Evolutionary conservation across 2,797 vertebrate species (phyloP).

Genomic region (Danio kyathit): DNA sequence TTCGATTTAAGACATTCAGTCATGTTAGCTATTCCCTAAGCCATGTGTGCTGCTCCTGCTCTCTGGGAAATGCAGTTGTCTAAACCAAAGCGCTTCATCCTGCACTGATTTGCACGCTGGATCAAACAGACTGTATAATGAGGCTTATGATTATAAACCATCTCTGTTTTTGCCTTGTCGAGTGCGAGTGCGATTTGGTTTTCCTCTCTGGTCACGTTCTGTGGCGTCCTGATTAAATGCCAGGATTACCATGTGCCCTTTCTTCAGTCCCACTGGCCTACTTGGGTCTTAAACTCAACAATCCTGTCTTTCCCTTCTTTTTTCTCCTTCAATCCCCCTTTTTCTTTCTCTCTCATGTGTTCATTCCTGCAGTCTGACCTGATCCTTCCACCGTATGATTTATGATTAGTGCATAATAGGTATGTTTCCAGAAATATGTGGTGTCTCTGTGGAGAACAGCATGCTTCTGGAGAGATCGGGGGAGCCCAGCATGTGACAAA

Average conservation of each 20-base stretch:
- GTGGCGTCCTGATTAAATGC: constrained; percentile 76
- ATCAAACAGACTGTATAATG: constrained; percentile 60
- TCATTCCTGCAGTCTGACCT: constrained; percentile 31
- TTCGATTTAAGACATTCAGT: not conserved
- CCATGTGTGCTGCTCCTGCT: constrained; percentile 28
- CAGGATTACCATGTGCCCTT: constrained; percentile 83
- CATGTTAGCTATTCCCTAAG: not conserved
- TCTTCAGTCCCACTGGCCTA: constrained; percentile 63
- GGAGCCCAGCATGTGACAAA: constrained; percentile 9
- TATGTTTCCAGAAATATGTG: constrained; percentile 63
- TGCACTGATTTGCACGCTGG: constrained; percentile 42
- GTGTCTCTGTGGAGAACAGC: constrained; percentile 44
- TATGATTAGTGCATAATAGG: constrained; percentile 60
- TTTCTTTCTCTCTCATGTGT: constrained; percentile 21
- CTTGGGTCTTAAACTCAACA: constrained; percentile 56
- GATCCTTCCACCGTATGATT: constrained; percentile 49
- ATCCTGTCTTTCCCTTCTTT: constrained; percentile 47
- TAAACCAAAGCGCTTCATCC: constrained; percentile 44
- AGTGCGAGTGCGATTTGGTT: constrained; percentile 42
- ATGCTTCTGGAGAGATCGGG: constrained; percentile 43
- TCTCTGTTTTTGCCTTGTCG: constrained; percentile 49
- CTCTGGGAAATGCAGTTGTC: constrained; percentile 35
- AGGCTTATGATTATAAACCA: constrained; percentile 56
- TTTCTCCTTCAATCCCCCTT: constrained; percentile 37
- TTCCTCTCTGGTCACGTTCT: constrained; percentile 73